Conservation (phyloP, 2,797 vertebrate species). For the Dromococcyx pavoninus region DNA sequence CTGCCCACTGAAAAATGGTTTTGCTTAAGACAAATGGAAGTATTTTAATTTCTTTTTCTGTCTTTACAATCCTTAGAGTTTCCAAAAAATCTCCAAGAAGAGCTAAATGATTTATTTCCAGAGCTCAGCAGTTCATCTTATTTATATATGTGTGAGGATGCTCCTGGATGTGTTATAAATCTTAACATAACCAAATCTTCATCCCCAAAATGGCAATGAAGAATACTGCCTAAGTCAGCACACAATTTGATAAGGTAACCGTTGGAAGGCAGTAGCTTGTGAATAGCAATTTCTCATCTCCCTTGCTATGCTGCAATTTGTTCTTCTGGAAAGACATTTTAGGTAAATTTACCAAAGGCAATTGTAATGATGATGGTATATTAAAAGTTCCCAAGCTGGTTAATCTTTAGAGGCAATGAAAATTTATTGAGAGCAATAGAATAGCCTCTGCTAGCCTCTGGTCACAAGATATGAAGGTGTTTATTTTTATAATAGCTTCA, state of each 20-base stretch:
- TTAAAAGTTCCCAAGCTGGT: background rate
- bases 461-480: background rate
- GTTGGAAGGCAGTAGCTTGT: background rate
- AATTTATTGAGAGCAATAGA: background rate
- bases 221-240: background rate
- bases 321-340: background rate
- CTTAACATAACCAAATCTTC: background rate
- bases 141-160: background rate
- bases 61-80: background rate
- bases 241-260: background rate
- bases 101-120: background rate
- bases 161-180: background rate
- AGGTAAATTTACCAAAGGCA: slow-evolving; percentile 14
- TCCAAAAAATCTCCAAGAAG: background rate
- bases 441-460: background rate
- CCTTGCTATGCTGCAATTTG: background rate
- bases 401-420: background rate
- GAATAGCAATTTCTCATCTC: slow-evolving; percentile 17
- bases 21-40: background rate
- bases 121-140: background rate
- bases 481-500: background rate
- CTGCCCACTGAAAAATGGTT: background rate
- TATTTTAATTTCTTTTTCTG: background rate
- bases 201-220: background rate
- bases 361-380: background rate